A percentile compares a stretch with the other conserved stretches of the same genome.
These are phyloP conservation scores for Galeopterus variegatus DNA, from an alignment of 2,113 vertebrate genomes.

Conservation along the genomic window DNA sequence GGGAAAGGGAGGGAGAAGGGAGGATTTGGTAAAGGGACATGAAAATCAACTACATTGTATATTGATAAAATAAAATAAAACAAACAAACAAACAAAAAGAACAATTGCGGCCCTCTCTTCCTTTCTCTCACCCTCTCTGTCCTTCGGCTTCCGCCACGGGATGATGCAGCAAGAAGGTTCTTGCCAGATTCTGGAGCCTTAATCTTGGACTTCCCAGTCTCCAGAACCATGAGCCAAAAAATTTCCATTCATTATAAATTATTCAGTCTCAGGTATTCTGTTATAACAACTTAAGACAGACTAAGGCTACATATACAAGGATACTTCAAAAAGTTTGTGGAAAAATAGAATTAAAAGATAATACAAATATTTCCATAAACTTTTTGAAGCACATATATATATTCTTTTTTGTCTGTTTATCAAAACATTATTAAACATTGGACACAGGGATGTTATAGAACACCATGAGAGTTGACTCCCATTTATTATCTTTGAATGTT, in stretches of 20 bases:
- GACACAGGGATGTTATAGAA: background rate
- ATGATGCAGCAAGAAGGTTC: background rate
- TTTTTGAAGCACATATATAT: no score
- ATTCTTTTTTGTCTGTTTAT: background rate
- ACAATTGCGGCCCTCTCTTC: background rate
- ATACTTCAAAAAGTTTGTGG: no score
- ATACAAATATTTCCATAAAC: no score
- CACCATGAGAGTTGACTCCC: background rate
- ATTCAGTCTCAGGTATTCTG: background rate
- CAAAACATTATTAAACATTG: background rate
- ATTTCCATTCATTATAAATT: background rate
- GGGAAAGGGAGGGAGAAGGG: no score
- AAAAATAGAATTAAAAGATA: no score
- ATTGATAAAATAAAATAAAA: no score
- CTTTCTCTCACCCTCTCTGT: background rate
- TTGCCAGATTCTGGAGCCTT: background rate
- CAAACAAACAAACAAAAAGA: no score
- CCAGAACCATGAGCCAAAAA: background rate
- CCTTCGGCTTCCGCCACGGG: no score
- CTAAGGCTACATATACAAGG: background rate
- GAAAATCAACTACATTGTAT: no score
- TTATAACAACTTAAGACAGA: background rate
- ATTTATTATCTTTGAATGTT: background rate
- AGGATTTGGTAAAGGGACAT: no score
- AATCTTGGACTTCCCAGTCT: background rate